These are phyloP conservation scores for Setophaga kirtlandii DNA, from an alignment of 2,113 vertebrate genomes.

Conservation along the genomic window DNA sequence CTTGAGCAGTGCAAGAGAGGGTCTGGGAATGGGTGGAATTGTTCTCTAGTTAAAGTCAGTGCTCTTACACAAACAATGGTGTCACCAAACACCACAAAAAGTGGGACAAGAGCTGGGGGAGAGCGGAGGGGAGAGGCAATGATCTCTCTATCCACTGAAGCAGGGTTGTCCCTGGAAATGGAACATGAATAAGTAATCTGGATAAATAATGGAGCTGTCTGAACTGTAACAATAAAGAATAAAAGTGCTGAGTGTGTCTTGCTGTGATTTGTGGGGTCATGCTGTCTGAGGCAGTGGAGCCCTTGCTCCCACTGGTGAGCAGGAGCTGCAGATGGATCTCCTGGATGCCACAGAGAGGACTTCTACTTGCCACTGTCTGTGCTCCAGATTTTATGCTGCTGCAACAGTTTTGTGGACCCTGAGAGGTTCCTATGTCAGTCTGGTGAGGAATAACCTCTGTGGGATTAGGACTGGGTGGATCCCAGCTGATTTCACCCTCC, in stretches of 20 bases:
- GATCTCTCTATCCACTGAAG: background rate
- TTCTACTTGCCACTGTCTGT: background rate
- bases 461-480: background rate
- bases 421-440: background rate
- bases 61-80: background rate
- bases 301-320: background rate
- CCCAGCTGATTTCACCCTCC: background rate
- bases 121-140: background rate
- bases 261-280: slow-evolving; percentile 60
- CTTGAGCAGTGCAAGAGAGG: background rate
- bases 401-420: background rate
- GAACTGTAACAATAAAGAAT: slow-evolving; percentile 62
- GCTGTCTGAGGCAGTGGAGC: background rate
- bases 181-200: slow-evolving; percentile 60
- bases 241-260: slow-evolving; percentile 55
- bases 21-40: background rate
- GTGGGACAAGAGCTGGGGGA: background rate
- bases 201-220: slow-evolving; percentile 69
- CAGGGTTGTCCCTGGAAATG: slow-evolving; percentile 26
- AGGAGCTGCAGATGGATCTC: background rate
- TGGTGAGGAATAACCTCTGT: background rate
- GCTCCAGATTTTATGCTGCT: background rate
- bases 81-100: accelerated
- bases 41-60: background rate
- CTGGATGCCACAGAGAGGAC: background rate